A percentile compares a stretch with the other conserved stretches of the same genome.
Conservation (phyloP, 2,113 vertebrate genomes). For the Nycticorax nycticorax region DNA sequence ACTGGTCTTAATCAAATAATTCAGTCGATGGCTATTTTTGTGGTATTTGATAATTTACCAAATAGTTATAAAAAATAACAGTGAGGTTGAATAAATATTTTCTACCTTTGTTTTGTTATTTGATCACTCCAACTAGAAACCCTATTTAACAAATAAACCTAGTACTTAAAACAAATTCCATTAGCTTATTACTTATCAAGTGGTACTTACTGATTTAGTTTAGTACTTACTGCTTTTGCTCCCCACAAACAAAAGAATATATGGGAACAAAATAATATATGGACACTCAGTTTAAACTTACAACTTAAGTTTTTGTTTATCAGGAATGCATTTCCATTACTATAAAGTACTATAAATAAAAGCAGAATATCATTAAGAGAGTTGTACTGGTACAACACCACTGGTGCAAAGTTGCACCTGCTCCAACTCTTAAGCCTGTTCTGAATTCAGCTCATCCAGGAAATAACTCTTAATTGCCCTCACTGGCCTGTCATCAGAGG, state of each 20-base stretch:
- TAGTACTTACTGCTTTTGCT: not conserved
- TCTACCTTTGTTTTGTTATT: not conserved
- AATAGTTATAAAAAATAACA: not conserved
- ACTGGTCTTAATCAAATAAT: not conserved
- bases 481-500: not conserved
- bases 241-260: not conserved
- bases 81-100: not conserved
- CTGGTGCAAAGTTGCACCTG: not conserved
- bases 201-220: not conserved
- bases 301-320: not conserved
- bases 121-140: not conserved
- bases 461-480: not conserved
- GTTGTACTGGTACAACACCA: not conserved
- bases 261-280: not conserved
- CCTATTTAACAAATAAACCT: not conserved
- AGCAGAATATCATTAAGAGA: not conserved
- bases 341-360: not conserved
- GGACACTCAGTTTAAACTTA: not conserved
- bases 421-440: not conserved
- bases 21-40: not conserved
- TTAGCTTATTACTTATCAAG: not conserved
- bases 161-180: not conserved
- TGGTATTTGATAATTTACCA: not conserved
- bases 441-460: not conserved
- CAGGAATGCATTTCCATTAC: not conserved